Base-by-base conservation (phyloP, 2,797 vertebrate species). In the Sebastes taczanowskii region DNA sequence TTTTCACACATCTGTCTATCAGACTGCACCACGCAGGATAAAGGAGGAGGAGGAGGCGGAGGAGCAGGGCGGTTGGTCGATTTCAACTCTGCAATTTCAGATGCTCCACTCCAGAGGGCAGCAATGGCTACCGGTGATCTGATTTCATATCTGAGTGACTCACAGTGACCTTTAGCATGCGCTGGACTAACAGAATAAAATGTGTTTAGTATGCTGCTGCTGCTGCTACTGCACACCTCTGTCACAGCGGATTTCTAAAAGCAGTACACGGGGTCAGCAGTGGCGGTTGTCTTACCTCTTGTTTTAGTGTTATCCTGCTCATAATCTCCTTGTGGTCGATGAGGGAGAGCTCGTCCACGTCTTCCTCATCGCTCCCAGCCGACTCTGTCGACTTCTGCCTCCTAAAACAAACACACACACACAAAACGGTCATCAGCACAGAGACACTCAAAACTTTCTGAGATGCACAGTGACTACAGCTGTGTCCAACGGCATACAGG, bases 261-360 rank as follows among this genome's bases (percentile, higher is more conserved):
- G 67, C 52, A 61, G 58, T 6, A 27, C 23, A 14, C 30, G 4
- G 72, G 22, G 30, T 46, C 71, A 70, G 56, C 52, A 38, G 62
- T 2, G 38, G 35, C 2, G 1, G 30, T 1, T 2, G 18, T 34
- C 92, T 89, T 85, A 99, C 98, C 96, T 98, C 97, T 80, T 98
- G 97, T 91, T 99, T 99, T 90, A 98, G 94, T 1, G 98, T 99
- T 93, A 99, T 93, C 84, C 97, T 96, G 67, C 95, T 89, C 97
- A 99, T 99, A 35, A 99, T 98, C 91, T 99, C 98, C 71, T 92
- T 97, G 95, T 99, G 98, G 91, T 99, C 97, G 1, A 98, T 97
- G 56, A 99, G 97, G 20, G 98, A 98, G 5, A 99, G 96, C 87
- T 99, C 98, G 3, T 99, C 98, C 2, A 97, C 96, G 11, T 98